Evolutionary conservation across 1,140 invertebrate species (phyloP).

Genomic region (Venturia canescens): DNA sequence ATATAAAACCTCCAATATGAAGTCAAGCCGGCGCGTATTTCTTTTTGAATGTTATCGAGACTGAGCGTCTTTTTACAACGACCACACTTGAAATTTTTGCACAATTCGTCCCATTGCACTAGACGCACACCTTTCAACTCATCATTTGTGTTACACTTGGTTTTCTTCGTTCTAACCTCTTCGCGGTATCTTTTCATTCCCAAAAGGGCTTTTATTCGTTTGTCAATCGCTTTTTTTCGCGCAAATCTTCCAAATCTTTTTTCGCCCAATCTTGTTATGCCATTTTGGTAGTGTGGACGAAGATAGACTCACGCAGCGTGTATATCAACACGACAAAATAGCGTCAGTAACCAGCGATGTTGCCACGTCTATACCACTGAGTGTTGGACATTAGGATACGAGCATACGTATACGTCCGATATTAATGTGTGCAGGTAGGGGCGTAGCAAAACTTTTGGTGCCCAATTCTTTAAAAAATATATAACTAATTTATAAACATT

Average conservation of each 20-base stretch:
- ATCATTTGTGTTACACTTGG: background rate
- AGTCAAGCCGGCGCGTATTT: background rate
- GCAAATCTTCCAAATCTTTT: constrained; percentile 21
- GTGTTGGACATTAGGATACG: constrained; percentile 10
- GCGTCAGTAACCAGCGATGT: constrained; percentile 7
- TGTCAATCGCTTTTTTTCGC: background rate
- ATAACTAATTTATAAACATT: background rate
- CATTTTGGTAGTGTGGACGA: background rate
- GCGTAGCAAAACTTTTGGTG: constrained; percentile 9
- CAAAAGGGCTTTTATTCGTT: background rate
- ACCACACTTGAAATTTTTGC: background rate
- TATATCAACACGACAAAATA: constrained; percentile 14
- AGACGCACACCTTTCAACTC: constrained; percentile 2
- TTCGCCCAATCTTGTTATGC: constrained; percentile 6
- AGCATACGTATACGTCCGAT: constrained; percentile 16
- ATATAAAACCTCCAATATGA: constrained; percentile 5
- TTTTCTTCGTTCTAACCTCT: background rate
- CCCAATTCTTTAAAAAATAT: constrained; percentile 13
- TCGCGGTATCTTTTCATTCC: constrained; percentile 5
- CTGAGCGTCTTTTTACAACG: background rate
- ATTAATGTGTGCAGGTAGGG: background rate
- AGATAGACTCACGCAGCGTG: background rate
- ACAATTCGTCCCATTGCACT: background rate
- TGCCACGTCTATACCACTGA: constrained; percentile 14
- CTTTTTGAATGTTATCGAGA: background rate